Evolutionary conservation across 92 coral and sea anemone genomes (phyloP).

Genomic region (Phenganax stokvisi): DNA sequence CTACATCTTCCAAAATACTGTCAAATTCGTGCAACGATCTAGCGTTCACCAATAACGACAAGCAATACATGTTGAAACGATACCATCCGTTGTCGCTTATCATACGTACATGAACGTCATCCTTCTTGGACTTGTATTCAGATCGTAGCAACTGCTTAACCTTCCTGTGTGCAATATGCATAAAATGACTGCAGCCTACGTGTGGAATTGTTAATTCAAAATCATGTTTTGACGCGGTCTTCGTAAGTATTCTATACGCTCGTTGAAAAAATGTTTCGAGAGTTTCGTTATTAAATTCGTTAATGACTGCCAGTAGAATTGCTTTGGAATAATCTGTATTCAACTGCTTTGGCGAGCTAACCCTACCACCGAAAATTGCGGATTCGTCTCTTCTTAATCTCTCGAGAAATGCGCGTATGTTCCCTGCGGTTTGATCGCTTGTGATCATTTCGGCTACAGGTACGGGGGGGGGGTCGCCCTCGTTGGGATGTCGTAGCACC

Average conservation of each 20-base stretch:
- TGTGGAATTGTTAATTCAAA: conserved; percentile 36
- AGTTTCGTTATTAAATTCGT: conserved; percentile 46
- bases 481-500: conserved; percentile 34
- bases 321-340: conserved; percentile 38
- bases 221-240: background rate
- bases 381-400: conserved; percentile 43
- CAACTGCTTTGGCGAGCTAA: conserved; percentile 38
- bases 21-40: conserved; percentile 26
- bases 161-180: conserved; percentile 31
- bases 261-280: conserved; percentile 32
- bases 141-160: background rate
- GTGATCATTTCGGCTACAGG: conserved; percentile 50
- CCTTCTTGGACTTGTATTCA: background rate
- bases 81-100: conserved; percentile 3
- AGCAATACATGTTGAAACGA: conserved; percentile 30
- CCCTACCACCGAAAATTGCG: conserved; percentile 10
- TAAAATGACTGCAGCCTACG: conserved; percentile 44
- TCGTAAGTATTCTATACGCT: conserved; percentile 7
- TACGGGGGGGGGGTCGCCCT: conserved; percentile 32
- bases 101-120: background rate
- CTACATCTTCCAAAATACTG: conserved; percentile 18
- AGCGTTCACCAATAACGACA: conserved; percentile 38
- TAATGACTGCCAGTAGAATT: conserved; percentile 37
- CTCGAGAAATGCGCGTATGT: conserved; percentile 38
- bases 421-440: conserved; percentile 40